Evolutionary conservation across 2,113 vertebrate genomes (phyloP), one percentile per base, ranked within the genome.

Genomic region (Thunnus maccoyii): DNA sequence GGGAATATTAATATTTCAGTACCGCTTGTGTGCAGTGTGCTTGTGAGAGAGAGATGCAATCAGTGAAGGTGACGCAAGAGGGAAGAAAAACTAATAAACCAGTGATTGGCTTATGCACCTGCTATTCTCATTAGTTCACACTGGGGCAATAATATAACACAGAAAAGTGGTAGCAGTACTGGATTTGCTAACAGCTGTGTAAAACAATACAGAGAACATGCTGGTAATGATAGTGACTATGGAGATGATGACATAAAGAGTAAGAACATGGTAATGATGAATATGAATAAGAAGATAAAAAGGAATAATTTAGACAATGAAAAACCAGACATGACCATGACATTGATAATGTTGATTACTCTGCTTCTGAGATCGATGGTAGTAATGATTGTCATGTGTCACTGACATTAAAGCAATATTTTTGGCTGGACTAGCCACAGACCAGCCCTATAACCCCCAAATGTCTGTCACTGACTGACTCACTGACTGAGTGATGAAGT

Each of bases 71-170:
- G 86, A 83, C 12, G 67, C 82, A 84, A 81, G 66, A 75, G 60
- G 78, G 62, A 77, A 77, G 83, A 71, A 78, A 89, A 92, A 86
- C 83, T 88, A 88, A 92, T 91, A 87, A 86, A 71, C 25, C 78
- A 69, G 69, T 87, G 76, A 89, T 88, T 85, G 83, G 76, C 81
- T 86, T 48, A 60, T 69, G 80, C 88, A 92, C 78, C 88, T 92
- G 84, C 80, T 85, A 54, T 78, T 83, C 85, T 89, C 82, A 71
- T 90, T 87, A 82, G 76, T 61, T 82, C 56, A 61, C 75, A 80
- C 36, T 12, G 76, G 63, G 63, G 82, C 86, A 81, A 67, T 77
- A 82, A 85, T 13, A 69, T 52, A 76, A 55, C 55, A 57, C 44
- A 56, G 58, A 55, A 65, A 65, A 61, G 51, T 47, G 27, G 50